Evolutionary conservation across 2,113 vertebrate genomes (phyloP).

Genomic region (Athene noctua): DNA sequence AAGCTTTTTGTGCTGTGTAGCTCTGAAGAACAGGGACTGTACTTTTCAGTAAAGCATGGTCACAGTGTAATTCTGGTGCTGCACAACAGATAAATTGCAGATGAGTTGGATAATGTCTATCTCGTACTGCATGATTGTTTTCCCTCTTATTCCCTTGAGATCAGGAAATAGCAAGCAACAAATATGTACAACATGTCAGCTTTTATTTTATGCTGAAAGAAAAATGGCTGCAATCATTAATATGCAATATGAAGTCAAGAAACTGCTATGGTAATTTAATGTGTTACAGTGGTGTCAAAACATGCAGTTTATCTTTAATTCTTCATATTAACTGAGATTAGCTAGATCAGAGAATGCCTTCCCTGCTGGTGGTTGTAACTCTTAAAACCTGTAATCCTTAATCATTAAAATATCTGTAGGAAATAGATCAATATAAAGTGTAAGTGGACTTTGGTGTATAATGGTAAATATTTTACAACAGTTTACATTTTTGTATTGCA

Average conservation of each 20-base stretch:
- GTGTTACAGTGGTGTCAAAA: background rate
- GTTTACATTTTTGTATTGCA: background rate
- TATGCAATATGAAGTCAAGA: background rate
- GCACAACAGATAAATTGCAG: background rate
- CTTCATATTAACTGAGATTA: background rate
- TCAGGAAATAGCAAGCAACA: background rate
- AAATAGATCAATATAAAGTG: background rate
- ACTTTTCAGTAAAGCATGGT: background rate
- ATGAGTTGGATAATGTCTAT: background rate
- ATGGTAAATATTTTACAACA: background rate
- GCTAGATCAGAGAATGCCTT: background rate
- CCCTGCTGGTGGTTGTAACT: background rate
- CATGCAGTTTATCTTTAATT: background rate
- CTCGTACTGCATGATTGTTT: background rate
- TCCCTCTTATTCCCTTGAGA: background rate
- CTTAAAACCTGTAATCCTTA: background rate
- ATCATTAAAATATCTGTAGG: background rate
- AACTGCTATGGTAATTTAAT: background rate
- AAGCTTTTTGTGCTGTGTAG: background rate
- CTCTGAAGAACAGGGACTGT: background rate
- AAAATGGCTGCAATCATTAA: background rate
- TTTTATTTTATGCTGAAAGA: background rate
- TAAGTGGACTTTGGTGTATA: background rate
- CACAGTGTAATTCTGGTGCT: background rate
- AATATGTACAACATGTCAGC: fast-evolving